Evolutionary conservation across 1,140 invertebrate genomes (phyloP).

Genomic region (Atta texana): DNA sequence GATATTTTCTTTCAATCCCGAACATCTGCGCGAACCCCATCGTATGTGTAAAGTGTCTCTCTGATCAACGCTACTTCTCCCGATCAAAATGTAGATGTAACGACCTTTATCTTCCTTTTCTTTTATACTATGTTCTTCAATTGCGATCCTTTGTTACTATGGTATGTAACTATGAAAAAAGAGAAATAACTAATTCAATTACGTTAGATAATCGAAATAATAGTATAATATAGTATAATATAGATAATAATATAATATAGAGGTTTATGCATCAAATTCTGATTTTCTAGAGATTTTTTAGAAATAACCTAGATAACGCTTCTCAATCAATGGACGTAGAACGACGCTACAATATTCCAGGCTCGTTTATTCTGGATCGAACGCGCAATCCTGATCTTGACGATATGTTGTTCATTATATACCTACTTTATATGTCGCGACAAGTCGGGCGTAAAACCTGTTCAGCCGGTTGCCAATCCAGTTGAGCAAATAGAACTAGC

Average conservation of each 20-base stretch:
- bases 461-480: constrained; percentile 54
- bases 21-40: constrained; percentile 12
- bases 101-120: not conserved
- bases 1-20: constrained; percentile 61
- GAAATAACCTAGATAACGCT: not conserved
- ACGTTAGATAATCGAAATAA: not conserved
- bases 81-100: not conserved
- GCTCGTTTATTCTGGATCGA: constrained; percentile 32
- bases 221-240: too few relatives aligned
- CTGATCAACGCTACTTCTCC: constrained; percentile 29
- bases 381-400: constrained; percentile 34
- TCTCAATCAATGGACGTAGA: not conserved
- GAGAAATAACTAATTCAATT: not conserved
- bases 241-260: too few relatives aligned
- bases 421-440: constrained; percentile 61
- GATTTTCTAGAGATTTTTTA: not conserved
- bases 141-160: not conserved
- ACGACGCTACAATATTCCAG: not conserved
- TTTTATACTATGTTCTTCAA: not conserved
- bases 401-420: constrained; percentile 38
- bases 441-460: constrained; percentile 57
- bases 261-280: not conserved
- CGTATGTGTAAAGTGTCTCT: constrained; percentile 12
- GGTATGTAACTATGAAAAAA: not conserved
- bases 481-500: constrained; percentile 54